phyloP scores from a whole-genome alignment of 2,888 invertebrate species.

The Drosophila austrosaltans region DNA sequence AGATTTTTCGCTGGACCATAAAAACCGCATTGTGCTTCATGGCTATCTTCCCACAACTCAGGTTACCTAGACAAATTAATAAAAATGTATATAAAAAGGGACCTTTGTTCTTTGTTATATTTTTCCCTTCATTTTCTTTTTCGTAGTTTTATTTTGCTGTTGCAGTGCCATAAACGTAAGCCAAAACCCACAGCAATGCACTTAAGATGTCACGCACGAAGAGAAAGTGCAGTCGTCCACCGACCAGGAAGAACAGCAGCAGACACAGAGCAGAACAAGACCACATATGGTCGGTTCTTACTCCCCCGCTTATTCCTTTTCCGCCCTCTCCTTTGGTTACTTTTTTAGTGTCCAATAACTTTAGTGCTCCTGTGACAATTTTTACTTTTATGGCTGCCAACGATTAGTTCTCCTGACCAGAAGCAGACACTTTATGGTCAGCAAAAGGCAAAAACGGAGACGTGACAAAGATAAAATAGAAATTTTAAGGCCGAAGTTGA shows the following conservation, averaged over 20 bases:
- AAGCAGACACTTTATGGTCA: conserved; percentile 55
- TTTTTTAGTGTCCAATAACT: conserved; percentile 28
- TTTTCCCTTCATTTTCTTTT: not conserved
- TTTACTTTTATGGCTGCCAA: conserved; percentile 61
- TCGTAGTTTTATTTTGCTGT: not conserved
- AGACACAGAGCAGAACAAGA: conserved; percentile 2
- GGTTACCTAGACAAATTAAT: conserved; percentile 52
- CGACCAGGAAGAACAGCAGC: conserved; percentile 11
- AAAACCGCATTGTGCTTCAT: conserved; percentile 20
- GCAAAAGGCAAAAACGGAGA: conserved; percentile 3
- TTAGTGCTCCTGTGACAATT: conserved; percentile 14
- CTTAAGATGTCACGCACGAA: conserved; percentile 70
- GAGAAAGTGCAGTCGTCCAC: conserved; percentile 35
- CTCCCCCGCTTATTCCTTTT: conserved; percentile 3
- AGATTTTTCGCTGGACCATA: conserved; percentile 12
- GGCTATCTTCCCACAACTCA: not conserved
- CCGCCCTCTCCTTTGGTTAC: conserved; percentile 12
- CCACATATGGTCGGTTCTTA: conserved; percentile 58
- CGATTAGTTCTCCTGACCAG: conserved; percentile 65
- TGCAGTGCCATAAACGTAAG: conserved; percentile 14
- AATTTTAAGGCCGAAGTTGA: conserved; percentile 2
- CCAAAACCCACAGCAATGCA: conserved; percentile 58
- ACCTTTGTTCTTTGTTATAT: not conserved
- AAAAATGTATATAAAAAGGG: conserved; percentile 45
- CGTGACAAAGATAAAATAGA: not conserved